Evolutionary conservation across 2,797 vertebrate genomes (phyloP).

Genomic region (Thaleichthys pacificus): DNA sequence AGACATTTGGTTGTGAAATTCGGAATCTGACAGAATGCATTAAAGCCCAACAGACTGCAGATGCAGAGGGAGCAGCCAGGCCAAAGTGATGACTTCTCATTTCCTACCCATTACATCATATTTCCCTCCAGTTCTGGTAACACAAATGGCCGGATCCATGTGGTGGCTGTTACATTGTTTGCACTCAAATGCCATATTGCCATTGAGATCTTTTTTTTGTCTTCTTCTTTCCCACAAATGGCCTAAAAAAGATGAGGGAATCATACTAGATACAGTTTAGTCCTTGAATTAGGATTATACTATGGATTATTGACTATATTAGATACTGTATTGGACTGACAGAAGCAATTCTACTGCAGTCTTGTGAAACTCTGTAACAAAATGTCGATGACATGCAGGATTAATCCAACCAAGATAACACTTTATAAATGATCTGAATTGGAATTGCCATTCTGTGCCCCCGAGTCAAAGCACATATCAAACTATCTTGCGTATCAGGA

Average conservation of each 20-base stretch:
- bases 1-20: conserved; percentile 75
- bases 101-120: conserved; percentile 56
- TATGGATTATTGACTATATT: neutral
- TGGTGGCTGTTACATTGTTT: conserved; percentile 47
- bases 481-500: neutral
- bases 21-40: conserved; percentile 76
- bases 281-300: no score
- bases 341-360: neutral
- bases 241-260: neutral
- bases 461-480: neutral
- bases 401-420: neutral
- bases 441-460: neutral
- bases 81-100: conserved; percentile 65
- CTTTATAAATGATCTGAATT: neutral
- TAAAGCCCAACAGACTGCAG: conserved; percentile 68
- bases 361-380: no score
- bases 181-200: conserved; percentile 44
- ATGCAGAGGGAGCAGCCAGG: conserved; percentile 56
- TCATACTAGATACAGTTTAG: neutral
- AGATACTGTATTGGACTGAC: neutral
- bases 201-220: neutral
- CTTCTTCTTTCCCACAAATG: no score
- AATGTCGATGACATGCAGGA: no score
- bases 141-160: conserved; percentile 46
- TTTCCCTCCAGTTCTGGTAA: conserved; percentile 47